phyloP scores from a whole-genome alignment of 2,888 invertebrate species.

The Argyra leucocephala region DNA sequence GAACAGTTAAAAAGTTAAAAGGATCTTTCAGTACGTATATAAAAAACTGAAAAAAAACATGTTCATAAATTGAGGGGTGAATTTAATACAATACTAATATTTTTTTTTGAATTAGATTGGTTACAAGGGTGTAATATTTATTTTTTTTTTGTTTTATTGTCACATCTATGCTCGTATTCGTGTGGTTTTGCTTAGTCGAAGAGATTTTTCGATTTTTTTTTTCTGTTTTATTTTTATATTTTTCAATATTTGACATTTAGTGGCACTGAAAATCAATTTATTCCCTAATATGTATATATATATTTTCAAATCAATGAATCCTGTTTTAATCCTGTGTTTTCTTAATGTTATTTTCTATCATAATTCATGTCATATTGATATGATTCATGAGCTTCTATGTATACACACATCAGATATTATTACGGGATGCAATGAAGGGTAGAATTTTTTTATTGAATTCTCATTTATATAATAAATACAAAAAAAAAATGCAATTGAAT shows the following conservation, averaged over 20 bases:
- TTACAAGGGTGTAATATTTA: background rate
- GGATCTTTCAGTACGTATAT: too few species aligned
- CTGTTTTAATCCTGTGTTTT: background rate
- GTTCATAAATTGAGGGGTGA: background rate
- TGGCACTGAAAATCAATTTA: constrained; percentile 1
- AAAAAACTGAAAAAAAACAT: too few species aligned
- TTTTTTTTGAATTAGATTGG: background rate
- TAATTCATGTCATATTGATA: constrained; percentile 12
- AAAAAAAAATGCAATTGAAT: too few species aligned
- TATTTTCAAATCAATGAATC: background rate
- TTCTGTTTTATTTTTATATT: too few species aligned
- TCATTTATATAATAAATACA: too few species aligned
- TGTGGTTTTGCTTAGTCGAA: background rate
- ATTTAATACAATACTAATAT: background rate
- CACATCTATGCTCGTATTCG: background rate
- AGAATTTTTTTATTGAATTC: too few species aligned
- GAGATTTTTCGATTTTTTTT: background rate
- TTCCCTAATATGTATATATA: background rate
- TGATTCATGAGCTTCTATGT: constrained; percentile 7
- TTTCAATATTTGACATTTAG: background rate
- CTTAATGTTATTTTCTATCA: constrained; percentile 7
- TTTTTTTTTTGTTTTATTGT: background rate
- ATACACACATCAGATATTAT: too few species aligned
- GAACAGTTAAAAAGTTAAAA: constrained; percentile 6
- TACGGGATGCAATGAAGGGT: too few species aligned